A percentile compares a stretch with the other conserved stretches of the same genome.
Evolutionary conservation across 1,140 invertebrate genomes (phyloP).

Genomic region (Akabosia matsudoensis): DNA sequence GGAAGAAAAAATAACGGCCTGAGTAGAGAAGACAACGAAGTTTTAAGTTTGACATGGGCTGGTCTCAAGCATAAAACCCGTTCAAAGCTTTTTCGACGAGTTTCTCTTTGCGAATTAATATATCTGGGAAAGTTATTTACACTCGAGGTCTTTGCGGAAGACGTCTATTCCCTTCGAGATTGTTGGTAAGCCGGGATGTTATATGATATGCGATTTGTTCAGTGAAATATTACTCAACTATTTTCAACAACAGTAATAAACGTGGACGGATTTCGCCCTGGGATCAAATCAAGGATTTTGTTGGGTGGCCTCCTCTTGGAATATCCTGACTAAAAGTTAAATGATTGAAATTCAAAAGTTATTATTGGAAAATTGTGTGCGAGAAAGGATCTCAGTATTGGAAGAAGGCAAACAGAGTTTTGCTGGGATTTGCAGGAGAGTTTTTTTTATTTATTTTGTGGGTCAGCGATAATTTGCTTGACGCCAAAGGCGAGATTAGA

Average conservation of each 20-base stretch:
- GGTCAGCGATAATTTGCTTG: too few species aligned
- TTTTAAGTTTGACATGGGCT: too few species aligned
- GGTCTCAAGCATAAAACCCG: background rate
- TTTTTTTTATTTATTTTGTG: too few species aligned
- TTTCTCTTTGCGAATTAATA: background rate
- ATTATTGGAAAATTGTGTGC: too few species aligned
- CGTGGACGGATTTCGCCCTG: background rate
- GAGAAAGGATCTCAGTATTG: too few species aligned
- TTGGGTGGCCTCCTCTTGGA: too few species aligned
- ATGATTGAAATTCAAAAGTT: constrained; percentile 3
- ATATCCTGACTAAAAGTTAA: background rate
- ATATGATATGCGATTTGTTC: background rate
- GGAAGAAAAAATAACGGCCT: background rate
- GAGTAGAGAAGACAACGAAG: background rate
- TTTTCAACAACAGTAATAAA: constrained; percentile 7
- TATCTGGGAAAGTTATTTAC: background rate
- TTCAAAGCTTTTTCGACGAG: background rate
- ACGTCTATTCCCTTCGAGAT: background rate
- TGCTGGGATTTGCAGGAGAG: too few species aligned
- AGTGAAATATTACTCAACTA: background rate
- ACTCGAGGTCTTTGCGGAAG: background rate
- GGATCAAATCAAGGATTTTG: background rate
- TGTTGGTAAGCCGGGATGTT: background rate
- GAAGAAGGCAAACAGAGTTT: too few species aligned
- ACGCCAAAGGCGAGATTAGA: too few species aligned